Evolutionary conservation across 1,140 invertebrate species (phyloP), one percentile per base, ranked within the genome.

Genomic region (Myzus persicae): DNA sequence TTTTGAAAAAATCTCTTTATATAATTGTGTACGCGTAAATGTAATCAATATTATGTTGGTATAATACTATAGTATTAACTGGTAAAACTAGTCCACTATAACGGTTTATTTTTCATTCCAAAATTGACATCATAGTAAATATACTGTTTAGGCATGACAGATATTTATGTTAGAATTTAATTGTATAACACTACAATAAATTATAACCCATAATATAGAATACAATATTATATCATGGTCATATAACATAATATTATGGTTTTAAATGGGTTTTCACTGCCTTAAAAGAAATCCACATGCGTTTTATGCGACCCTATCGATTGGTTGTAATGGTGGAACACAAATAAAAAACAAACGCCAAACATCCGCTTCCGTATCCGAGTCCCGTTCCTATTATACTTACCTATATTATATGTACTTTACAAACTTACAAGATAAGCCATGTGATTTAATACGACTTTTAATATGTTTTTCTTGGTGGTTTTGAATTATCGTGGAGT

Each of bases 11-110:
- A 81, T 24, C 20, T 7, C 9, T 26, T 38, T 82, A 82, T 24
- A 82, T 24, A 82, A 38, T 2, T 82, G 40, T 82, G 81, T 38
- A 18, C 20, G 31, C 59, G 18, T 82, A 40, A 5, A 40, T 38
- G 38, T 40, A 84, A 84, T 84, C 31, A 76, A 76, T 76, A 76
- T 44, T 6, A 44, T 36, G 14, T 18, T 18, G n/a, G 14, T 76
- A 76, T 18, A 67, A 67, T 76, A 76, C 3, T 67, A 67, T 14
- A 31, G 31, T 67, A 67, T 14, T 76, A 76, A 76, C 59, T 76
- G 59, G 59, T 76, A 76, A 76, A 76, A 76, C 59, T 76, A 76
- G 59, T 76, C 59, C n/a, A 76, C 59, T 76, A n/a, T n/a, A 76
- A 76, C 59, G 59, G 59, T 67, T 67, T 67, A 67, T 31, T 67